A percentile compares a stretch with the other conserved stretches of the same genome.
These are phyloP conservation scores for Lepidurus arcticus DNA, from an alignment of 1,140 invertebrate species.

Conservation along the genomic window DNA sequence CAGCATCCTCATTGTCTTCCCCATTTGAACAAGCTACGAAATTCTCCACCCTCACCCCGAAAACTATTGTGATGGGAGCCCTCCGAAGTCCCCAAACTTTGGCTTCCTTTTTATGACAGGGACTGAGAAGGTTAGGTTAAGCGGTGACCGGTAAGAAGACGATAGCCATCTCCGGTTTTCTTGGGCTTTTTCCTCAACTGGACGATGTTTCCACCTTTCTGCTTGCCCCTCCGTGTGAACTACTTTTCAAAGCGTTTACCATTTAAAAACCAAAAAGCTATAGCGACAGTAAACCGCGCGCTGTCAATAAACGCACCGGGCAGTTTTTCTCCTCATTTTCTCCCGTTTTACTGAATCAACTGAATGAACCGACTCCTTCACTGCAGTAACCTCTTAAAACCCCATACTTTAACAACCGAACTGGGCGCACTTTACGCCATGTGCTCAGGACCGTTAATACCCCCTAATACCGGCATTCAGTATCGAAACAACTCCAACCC, in stretches of 20 bases:
- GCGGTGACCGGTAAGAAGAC: not conserved
- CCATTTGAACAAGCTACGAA: not conserved
- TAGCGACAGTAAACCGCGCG: not conserved
- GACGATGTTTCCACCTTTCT: not conserved
- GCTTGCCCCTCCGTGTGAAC: not conserved
- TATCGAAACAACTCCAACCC: not conserved
- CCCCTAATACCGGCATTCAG: not conserved
- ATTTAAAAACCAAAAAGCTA: not conserved
- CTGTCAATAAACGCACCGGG: not conserved
- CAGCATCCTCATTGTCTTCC: conserved; percentile 19
- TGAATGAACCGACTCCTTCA: not conserved
- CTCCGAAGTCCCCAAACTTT: not conserved
- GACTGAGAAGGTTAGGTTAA: conserved; percentile 18
- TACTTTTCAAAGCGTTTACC: conserved; percentile 1
- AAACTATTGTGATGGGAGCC: conserved; percentile 12
- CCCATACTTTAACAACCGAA: not conserved
- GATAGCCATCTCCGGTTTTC: conserved; percentile 16
- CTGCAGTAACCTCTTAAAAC: not conserved
- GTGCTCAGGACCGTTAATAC: no score
- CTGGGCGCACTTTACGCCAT: no score
- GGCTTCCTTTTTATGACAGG: not conserved
- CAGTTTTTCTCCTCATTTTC: not conserved
- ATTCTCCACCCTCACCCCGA: not conserved
- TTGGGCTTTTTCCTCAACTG: not conserved
- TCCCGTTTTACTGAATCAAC: not conserved